Base-by-base conservation (phyloP, 2,888 invertebrate genomes). In the Acanthosoma haemorrhoidale region DNA sequence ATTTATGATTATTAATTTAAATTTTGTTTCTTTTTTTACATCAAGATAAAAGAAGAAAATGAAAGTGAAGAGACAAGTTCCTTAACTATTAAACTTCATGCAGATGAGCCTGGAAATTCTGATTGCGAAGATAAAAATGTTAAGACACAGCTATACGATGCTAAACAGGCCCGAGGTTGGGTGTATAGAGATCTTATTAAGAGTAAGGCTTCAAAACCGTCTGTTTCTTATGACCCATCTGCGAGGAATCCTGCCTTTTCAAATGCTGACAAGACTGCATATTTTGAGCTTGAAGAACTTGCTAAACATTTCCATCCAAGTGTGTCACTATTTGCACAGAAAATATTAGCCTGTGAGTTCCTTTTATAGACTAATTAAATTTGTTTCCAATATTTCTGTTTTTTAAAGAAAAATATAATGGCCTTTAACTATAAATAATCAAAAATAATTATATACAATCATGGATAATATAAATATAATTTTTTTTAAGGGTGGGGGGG, bases 281-380 rank as follows among this genome's bases (percentile, higher is more conserved):
- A 88, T 72, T 80, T 87, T 64, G 98, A 99, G 79, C 81, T 99
- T n/a, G 75, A 84, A 9, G 79, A 85, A 0, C 82, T 98, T 1
- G 80, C 83, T 0, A 78, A 82, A 0, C 95, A 98, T 80, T 95
- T 87, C 79, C 98, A 99, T 81, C 98, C 98, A 0, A 91, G 94
- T 0, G 93, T 96, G 1, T 85, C 90, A 59, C 82, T 96, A 70
- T 98, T 96, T 81, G 94, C 96, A 0, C 84, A 86, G 58, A 90
- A 87, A 75, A 82, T 98, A 4, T 78, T 93, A 0, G 82, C 88
- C n/a, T 60, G 73, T 73, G 68, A 71, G 70, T 43, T 13, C 2
- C n/a, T 25, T 1, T 51, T 16, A n/a, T 43, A 21, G 13, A 25
- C 2, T 51, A 25, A n/a, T 51, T n/a, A n/a, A n/a, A n/a, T n/a